Evolutionary conservation across 2,888 invertebrate species (phyloP), one percentile per base, ranked within the genome.

Genomic region (Augochlorella aurata): DNA sequence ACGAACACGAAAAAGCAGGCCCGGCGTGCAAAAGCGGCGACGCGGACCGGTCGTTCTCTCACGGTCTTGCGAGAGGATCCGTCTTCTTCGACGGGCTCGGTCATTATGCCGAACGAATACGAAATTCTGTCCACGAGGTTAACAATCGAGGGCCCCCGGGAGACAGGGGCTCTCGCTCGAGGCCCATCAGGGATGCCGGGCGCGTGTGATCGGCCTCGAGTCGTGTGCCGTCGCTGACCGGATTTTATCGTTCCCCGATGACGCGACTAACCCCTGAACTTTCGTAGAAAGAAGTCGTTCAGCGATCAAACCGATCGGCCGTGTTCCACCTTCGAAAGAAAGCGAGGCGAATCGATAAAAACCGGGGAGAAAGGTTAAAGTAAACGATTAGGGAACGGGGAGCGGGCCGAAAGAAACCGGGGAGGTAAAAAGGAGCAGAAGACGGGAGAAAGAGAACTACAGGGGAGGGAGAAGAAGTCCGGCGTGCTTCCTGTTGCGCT

Each of bases 121-220:
- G 82, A 89, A 87, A 89, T 89, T 85, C 83, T 74, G 70, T 69
- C 69, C 54, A 65, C 73, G 50, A 63, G 74, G 84, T 84, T 81
- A 87, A 88, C 88, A 81, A 85, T 87, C 81, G 85, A 44, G 77
- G 79, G 79, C 67, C 78, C 80, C 63, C 75, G 78, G 61, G 85
- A 84, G 82, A 83, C 82, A 54, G 29, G 44, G 63, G 75, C 54
- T 74, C 74, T 79, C 73, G 78, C 38, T 2, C 81, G 61, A 68
- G 29, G 44, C 87, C 85, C 90, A 92, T 92, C 92, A 91, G 88
- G 83, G 89, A 92, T 92, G 92, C 92, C 87, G 87, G 87, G 89
- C 90, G 92, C 91, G 91, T 90, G 88, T 89, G 89, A 91, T 91
- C 91, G 90, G 87, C 84, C 88, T 83, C 89, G 85, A 89, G 90